These are phyloP conservation scores for Schrankia costaestrigalis DNA, from an alignment of 2,888 invertebrate genomes.

Conservation along the genomic window DNA sequence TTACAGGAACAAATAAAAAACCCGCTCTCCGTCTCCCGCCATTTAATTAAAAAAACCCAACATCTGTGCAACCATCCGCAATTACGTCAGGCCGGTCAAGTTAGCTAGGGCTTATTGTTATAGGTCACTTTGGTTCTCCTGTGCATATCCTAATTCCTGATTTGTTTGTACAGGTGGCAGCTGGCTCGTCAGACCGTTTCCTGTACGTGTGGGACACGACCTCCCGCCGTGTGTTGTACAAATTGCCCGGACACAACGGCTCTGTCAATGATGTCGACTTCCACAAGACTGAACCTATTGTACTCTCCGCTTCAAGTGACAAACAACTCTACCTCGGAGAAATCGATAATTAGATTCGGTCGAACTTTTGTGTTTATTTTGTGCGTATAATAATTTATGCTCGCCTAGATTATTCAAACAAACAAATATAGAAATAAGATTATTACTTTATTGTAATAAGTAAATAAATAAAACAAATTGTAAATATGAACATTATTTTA, in stretches of 20 bases:
- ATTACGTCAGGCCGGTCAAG: no score
- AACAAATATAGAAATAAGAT: neutral
- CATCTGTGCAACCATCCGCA: no score
- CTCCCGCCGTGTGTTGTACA: conserved; percentile 94
- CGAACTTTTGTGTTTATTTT: neutral
- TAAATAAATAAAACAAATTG: no score
- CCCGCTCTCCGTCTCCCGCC: neutral
- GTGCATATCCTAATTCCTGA: neutral
- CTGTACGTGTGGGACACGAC: conserved; percentile 99
- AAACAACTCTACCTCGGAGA: conserved; percentile 97
- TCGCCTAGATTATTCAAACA: neutral
- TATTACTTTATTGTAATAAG: no score
- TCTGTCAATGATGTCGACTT: conserved; percentile 98
- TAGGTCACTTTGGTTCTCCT: no score
- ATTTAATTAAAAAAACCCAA: no score
- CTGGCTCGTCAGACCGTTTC: conserved; percentile 97
- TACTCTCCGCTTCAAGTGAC: conserved; percentile 96
- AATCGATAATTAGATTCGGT: conserved; percentile 82
- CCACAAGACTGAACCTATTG: conserved; percentile 95
- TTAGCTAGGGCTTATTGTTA: no score
- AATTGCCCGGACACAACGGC: conserved; percentile 98
- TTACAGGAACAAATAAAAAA: no score
- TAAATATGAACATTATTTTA: no score
- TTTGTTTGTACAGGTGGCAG: conserved; percentile 72
- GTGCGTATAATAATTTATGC: neutral